These are phyloP conservation scores for Galerucella nymphaeae DNA, from an alignment of 2,888 invertebrate species.

Conservation along the genomic window DNA sequence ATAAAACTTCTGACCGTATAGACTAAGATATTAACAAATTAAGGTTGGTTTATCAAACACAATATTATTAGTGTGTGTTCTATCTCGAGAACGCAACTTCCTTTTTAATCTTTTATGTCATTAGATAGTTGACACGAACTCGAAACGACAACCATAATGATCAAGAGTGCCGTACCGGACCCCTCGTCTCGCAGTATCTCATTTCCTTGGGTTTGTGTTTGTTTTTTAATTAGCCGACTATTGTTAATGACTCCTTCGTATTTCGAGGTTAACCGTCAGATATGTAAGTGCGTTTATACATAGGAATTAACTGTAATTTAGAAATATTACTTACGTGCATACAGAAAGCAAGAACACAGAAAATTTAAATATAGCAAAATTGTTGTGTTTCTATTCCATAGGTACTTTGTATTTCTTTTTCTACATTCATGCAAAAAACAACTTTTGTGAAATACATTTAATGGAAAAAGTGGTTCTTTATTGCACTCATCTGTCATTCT, in stretches of 20 bases:
- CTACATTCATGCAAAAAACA: no score
- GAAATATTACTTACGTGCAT: not conserved
- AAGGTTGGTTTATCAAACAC: constrained; percentile 5
- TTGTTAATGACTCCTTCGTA: constrained; percentile 10
- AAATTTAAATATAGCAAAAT: no score
- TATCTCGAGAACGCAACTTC: constrained; percentile 9
- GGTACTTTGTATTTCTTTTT: no score
- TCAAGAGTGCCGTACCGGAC: constrained; percentile 24
- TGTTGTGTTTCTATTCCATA: no score
- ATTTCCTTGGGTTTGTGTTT: constrained; percentile 13
- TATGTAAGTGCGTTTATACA: not conserved
- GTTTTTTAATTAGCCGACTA: constrained; percentile 20
- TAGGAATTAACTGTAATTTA: not conserved
- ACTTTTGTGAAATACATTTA: no score
- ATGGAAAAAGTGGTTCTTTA: no score
- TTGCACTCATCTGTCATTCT: no score
- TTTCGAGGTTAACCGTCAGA: constrained; percentile 10
- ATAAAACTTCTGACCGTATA: not conserved
- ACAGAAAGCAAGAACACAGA: not conserved
- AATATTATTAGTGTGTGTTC: not conserved
- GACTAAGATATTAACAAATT: constrained; percentile 3
- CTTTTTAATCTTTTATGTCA: constrained; percentile 29
- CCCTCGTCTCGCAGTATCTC: constrained; percentile 8
- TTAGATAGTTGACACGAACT: constrained; percentile 18
- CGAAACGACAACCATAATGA: constrained; percentile 16